Percentiles rank a stretch among this genome's conserved stretches.
These are phyloP conservation scores for Stictocephala bisonia DNA, from an alignment of 2,888 invertebrate genomes.

Conservation along the genomic window DNA sequence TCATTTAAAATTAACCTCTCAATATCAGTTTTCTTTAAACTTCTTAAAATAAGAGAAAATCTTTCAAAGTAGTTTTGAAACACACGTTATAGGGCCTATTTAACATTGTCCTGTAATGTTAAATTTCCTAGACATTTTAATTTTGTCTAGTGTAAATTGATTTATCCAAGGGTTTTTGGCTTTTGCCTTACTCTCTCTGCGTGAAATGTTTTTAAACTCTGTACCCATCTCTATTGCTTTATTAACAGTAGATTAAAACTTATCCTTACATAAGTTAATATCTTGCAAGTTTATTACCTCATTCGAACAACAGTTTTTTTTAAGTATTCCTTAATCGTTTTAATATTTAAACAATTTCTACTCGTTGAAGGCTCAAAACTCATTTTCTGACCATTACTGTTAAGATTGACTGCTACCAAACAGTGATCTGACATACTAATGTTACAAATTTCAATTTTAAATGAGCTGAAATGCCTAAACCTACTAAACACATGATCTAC, in stretches of 20 bases:
- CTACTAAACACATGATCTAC: slow-evolving; percentile 4
- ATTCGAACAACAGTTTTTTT: not conserved
- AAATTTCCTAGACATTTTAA: not conserved
- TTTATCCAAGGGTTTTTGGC: not conserved
- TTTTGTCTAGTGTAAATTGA: not conserved
- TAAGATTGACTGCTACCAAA: not conserved
- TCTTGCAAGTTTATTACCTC: not conserved
- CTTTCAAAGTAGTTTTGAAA: not conserved
- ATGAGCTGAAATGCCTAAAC: not conserved
- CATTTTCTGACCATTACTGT: not conserved
- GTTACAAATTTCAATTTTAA: slow-evolving; percentile 2
- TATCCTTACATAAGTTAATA: not conserved
- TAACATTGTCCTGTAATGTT: slow-evolving; percentile 15
- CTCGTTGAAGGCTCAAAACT: not conserved
- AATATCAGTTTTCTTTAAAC: not conserved
- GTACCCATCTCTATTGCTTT: not conserved
- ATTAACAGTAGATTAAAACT: not conserved
- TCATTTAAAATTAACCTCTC: not conserved
- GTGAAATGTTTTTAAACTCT: not conserved
- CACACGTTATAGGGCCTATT: slow-evolving; percentile 12
- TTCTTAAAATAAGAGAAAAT: slow-evolving; percentile 9
- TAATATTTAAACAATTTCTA: not conserved
- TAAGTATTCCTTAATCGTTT: not conserved
- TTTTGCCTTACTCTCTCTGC: slow-evolving; percentile 3
- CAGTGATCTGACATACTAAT: not conserved